Percentiles rank a stretch among this genome's conserved stretches.
These are phyloP conservation scores for Sphaeridia pumilis DNA, from an alignment of 2,888 invertebrate genomes.

Conservation along the genomic window DNA sequence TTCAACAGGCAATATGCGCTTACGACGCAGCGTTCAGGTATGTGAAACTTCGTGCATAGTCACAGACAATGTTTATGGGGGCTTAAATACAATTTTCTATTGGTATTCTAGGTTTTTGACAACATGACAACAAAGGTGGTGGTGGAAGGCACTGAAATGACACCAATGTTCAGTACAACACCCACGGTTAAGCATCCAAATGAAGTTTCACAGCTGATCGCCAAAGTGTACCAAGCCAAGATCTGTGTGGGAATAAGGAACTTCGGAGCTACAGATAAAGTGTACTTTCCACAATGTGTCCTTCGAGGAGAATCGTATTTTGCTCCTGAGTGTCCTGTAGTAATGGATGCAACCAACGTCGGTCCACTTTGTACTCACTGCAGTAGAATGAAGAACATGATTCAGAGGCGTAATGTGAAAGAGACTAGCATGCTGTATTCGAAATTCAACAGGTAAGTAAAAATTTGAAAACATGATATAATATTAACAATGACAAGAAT, in stretches of 20 bases:
- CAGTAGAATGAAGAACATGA: conserved; percentile 18
- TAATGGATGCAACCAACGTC: conserved; percentile 19
- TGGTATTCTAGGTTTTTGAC: conserved; percentile 25
- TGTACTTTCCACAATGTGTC: conserved; percentile 24
- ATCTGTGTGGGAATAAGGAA: conserved; percentile 29
- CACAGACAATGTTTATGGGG: no score
- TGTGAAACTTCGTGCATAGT: neutral
- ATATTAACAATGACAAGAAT: neutral
- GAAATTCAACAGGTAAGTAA: conserved; percentile 14
- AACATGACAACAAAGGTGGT: conserved; percentile 22
- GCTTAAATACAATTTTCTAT: no score
- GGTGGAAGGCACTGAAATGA: conserved; percentile 29
- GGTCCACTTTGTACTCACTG: conserved; percentile 26
- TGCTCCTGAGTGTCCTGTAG: conserved; percentile 27
- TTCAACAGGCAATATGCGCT: conserved; percentile 19
- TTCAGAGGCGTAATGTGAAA: conserved; percentile 21
- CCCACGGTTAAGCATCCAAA: conserved; percentile 14
- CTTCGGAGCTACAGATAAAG: conserved; percentile 26
- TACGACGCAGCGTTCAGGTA: conserved; percentile 30
- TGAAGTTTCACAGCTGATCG: conserved; percentile 24
- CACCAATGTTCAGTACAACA: conserved; percentile 18
- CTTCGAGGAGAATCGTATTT: conserved; percentile 23
- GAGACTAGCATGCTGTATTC: conserved; percentile 16
- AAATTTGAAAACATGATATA: conserved; percentile 1
- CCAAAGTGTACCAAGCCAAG: conserved; percentile 20